Evolutionary conservation across 2,888 invertebrate genomes (phyloP), one percentile per base, ranked within the genome.

Genomic region (Brachyptera risi): DNA sequence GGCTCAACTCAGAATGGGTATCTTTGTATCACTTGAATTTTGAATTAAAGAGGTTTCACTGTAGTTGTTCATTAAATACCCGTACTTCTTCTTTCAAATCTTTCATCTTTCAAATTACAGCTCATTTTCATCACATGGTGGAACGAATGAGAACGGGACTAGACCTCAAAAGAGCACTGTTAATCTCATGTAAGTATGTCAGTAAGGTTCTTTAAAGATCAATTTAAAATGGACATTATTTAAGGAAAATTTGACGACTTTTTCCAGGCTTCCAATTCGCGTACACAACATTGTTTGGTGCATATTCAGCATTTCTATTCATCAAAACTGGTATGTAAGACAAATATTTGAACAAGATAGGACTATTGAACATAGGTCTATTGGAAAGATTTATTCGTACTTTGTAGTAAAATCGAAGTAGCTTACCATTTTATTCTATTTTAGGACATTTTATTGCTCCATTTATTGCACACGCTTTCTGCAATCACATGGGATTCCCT

Each of bases 401-500:
- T n/a, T n/a, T n/a, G n/a, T n/a, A n/a, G n/a, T n/a, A n/a, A n/a
- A n/a, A n/a, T n/a, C n/a, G n/a, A n/a, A n/a, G n/a, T n/a, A n/a
- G n/a, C n/a, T n/a, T n/a, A n/a, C n/a, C n/a, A n/a, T n/a, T n/a
- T 50, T 1, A 47, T 60, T 56, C 64, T 63, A 58, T 76, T 77
- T 24, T 78, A 84, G 94, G 95, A 37, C 95, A 96, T 74, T 85
- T 96, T 68, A 79, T 87, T 17, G 92, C 96, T 1, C 91, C 94
- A 2, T 84, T 96, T 68, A 75, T 93, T 15, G 94, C 89, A 1
- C 97, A 97, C 75, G 88, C 92, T 31, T 95, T 96, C 75, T 97
- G 97, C 76, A 97, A 97, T 75, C 91, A 93, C 75, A 95, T 97
- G 93, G 96, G 96, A 5, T 89, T 96, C 71, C 96, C 96, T 0